phyloP scores from a whole-genome alignment of 2,888 invertebrate species.

The Cancer borealis region DNA sequence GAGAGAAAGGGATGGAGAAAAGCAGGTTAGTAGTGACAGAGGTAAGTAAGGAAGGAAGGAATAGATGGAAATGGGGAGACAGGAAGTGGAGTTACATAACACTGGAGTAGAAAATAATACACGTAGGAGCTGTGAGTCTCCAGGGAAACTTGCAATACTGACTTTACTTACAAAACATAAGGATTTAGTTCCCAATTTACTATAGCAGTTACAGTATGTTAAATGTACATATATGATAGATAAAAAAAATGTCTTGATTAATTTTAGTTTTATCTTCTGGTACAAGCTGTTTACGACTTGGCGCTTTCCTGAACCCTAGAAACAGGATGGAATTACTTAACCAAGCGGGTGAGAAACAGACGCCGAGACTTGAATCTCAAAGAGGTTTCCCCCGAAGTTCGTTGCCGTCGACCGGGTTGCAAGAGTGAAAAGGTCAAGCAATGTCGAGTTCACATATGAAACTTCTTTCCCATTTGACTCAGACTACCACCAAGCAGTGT shows the following conservation, averaged over 20 bases:
- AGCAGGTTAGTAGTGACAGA: neutral
- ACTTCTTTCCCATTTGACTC: neutral
- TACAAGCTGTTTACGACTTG: neutral
- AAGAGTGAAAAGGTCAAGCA: neutral
- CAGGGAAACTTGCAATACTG: neutral
- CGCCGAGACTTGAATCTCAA: neutral
- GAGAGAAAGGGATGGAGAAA: neutral
- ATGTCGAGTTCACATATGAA: neutral
- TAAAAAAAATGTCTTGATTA: neutral
- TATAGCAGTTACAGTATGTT: neutral
- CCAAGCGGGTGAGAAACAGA: neutral
- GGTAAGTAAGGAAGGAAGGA: neutral
- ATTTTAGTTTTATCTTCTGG: neutral
- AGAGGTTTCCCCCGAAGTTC: neutral
- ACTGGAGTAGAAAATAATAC: neutral
- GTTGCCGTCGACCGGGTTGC: neutral
- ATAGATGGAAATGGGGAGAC: neutral
- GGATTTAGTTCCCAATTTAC: neutral
- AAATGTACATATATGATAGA: neutral
- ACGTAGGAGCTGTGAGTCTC: neutral
- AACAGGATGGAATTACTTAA: neutral
- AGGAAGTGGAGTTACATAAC: neutral
- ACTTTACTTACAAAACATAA: neutral
- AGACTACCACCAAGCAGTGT: neutral
- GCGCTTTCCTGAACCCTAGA: neutral